Base-by-base conservation (phyloP, 2,797 vertebrate species). In the Semaprochilodus insignis region DNA sequence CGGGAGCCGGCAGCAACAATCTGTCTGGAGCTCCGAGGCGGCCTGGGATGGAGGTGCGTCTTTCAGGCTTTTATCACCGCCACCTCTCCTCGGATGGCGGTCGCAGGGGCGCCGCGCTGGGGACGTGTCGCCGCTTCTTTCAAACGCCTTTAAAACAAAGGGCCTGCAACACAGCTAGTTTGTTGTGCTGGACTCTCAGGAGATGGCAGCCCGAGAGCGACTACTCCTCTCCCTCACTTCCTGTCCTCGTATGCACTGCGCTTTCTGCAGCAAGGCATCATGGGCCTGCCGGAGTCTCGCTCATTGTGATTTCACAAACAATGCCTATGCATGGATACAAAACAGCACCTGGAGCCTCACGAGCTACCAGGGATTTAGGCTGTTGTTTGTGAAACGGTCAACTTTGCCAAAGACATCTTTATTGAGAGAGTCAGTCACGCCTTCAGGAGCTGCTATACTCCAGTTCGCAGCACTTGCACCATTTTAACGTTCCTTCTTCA, bases 121-220 rank as follows among this genome's bases (percentile, higher is more conserved):
- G 78, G 80, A 79, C 31, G 23, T 31, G 78, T 63, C 23, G 31
- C 76, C 54, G 65, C 71, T 82, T 72, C 62, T 70, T 36, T 51
- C 59, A 71, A 78, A 71, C 31, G 23, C 76, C 81, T 69, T 75
- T 75, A 85, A 88, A 83, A 86, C 70, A 85, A 84, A 83, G 25
- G 62, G 67, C 60, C 70, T 62, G 75, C 31, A 51, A 63, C 55
- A 63, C 73, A 73, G 74, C 5, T 66, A 81, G 23, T 65, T 86
- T 55, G 44, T 82, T 65, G 72, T 25, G 60, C 25, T 19, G 65
- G 44, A 80, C 66, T 84, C 82, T 48, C 57, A 7, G 69, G 65
- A 78, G 67, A 77, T 48, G 34, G 36, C 13, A 77, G 40, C 5
- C 21, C 31, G 16, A 25, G 2, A 15, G 34, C 36, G 21, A 52